Evolutionary conservation across 2,113 vertebrate species (phyloP).

Genomic region (Halcyon senegalensis): DNA sequence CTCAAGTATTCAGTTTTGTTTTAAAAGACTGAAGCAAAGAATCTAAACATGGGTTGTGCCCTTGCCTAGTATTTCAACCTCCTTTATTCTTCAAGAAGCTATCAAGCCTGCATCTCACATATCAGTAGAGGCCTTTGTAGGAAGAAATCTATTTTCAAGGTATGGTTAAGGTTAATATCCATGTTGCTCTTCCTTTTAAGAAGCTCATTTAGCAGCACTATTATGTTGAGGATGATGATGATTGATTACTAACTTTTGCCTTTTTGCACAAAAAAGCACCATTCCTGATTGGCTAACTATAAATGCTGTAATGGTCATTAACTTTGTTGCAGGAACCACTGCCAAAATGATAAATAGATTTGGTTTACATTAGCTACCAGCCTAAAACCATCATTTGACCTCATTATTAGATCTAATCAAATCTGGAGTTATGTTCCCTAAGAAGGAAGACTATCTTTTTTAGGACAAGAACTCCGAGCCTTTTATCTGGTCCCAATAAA

Average conservation of each 20-base stretch:
- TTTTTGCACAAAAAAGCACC: slow-evolving; percentile 54
- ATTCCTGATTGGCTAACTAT: slow-evolving; percentile 38
- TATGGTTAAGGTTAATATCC: slow-evolving; percentile 54
- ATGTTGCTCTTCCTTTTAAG: slow-evolving; percentile 55
- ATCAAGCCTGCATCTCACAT: slow-evolving; percentile 25
- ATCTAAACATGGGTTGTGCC: neutral
- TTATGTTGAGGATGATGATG: slow-evolving; percentile 55
- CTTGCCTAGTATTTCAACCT: neutral
- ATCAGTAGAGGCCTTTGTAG: neutral
- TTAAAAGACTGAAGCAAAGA: slow-evolving; percentile 8
- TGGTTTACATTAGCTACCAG: slow-evolving; percentile 59
- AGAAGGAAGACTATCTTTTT: neutral
- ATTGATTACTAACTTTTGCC: slow-evolving; percentile 56
- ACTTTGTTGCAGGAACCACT: slow-evolving; percentile 41
- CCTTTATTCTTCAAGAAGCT: slow-evolving; percentile 33
- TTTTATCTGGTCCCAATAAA: neutral
- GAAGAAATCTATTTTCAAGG: slow-evolving; percentile 51
- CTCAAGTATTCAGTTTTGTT: neutral
- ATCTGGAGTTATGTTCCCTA: slow-evolving; percentile 4
- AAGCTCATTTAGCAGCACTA: slow-evolving; percentile 53
- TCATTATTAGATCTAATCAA: slow-evolving; percentile 59
- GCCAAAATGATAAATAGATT: slow-evolving; percentile 70
- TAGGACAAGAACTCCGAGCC: neutral
- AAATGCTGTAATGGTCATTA: slow-evolving; percentile 62
- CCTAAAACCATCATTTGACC: slow-evolving; percentile 64